Evolutionary conservation across 2,888 invertebrate species (phyloP).

Genomic region (Leptinotarsa peninsularis): DNA sequence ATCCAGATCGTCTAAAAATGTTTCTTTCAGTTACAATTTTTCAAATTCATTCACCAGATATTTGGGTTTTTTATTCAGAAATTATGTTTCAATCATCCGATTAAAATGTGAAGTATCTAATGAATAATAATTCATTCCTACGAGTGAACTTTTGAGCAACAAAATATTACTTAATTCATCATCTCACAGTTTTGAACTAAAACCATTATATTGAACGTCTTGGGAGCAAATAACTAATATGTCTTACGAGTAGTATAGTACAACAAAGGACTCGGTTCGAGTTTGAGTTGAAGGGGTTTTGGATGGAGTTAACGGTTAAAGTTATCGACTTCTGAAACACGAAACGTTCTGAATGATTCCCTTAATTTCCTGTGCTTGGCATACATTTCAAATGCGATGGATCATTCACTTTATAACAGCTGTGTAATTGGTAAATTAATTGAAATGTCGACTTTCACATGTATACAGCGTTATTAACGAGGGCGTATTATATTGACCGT

Average conservation of each 20-base stretch:
- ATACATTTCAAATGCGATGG: slow-evolving; percentile 5
- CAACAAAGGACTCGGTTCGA: neutral
- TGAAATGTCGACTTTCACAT: slow-evolving; percentile 2
- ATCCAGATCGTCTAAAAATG: too few species aligned
- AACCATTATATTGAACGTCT: too few species aligned
- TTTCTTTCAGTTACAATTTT: too few species aligned
- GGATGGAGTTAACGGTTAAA: neutral
- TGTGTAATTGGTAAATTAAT: slow-evolving; percentile 1
- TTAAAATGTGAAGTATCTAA: too few species aligned
- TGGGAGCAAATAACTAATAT: neutral
- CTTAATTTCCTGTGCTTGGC: slow-evolving; percentile 7
- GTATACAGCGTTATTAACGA: neutral
- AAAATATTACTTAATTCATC: too few species aligned
- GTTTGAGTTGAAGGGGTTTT: neutral
- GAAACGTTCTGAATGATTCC: slow-evolving; percentile 1
- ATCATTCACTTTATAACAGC: neutral
- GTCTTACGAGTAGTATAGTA: neutral
- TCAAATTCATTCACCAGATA: too few species aligned
- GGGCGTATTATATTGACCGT: too few species aligned
- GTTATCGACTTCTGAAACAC: slow-evolving; percentile 7
- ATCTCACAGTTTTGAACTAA: too few species aligned
- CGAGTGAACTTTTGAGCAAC: too few species aligned
- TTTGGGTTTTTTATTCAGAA: too few species aligned
- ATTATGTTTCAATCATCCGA: too few species aligned
- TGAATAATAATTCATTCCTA: too few species aligned